These are phyloP conservation scores for Limenitis camilla DNA, from an alignment of 2,888 invertebrate species.

Conservation along the genomic window DNA sequence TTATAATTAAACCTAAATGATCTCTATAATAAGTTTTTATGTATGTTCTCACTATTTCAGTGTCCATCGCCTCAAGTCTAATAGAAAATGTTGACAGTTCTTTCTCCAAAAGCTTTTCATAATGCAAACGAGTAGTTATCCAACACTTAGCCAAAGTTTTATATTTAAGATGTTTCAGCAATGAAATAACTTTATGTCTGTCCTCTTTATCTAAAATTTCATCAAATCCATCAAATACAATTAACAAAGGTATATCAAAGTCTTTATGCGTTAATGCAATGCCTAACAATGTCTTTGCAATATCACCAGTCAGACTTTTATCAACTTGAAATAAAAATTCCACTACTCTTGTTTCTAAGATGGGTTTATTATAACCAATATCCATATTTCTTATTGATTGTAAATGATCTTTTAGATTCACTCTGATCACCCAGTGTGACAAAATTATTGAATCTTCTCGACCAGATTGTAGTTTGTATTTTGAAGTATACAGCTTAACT, in stretches of 20 bases:
- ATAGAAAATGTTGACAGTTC: neutral
- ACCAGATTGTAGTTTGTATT: no score
- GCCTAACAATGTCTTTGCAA: neutral
- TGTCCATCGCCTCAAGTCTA: neutral
- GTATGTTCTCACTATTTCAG: neutral
- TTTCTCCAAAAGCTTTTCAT: neutral
- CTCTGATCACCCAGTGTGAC: neutral
- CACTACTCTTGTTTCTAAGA: no score
- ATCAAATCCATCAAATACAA: neutral
- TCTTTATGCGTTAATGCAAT: neutral
- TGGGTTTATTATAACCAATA: neutral
- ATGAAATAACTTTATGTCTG: neutral
- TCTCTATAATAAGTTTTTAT: neutral
- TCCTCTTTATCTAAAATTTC: neutral
- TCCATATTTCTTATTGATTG: neutral
- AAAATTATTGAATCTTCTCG: neutral
- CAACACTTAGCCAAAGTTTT: neutral
- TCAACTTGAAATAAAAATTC: neutral
- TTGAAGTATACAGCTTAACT: neutral
- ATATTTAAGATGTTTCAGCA: neutral
- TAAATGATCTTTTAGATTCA: neutral
- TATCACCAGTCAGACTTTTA: neutral
- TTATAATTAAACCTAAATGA: neutral
- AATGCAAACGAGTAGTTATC: neutral
- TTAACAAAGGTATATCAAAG: neutral